Evolutionary conservation across 1,140 invertebrate species (phyloP), one percentile per base, ranked within the genome.

Genomic region (Eulimnadia texana): DNA sequence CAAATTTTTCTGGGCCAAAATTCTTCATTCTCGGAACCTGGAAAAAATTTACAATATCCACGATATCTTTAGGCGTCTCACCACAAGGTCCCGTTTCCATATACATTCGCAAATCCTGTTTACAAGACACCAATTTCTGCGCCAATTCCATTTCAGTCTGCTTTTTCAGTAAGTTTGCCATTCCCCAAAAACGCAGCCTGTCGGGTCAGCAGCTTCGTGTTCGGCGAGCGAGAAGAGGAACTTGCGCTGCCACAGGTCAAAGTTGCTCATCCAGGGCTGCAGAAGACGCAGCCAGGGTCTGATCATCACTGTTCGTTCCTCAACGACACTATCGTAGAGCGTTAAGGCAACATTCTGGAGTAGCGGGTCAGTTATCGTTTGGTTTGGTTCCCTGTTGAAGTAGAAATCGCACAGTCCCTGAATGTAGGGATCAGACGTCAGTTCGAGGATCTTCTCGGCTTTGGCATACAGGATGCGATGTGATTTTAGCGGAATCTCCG

Each of bases 231-330:
- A 22, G 3, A 57, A 19, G 22, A 57, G 55, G 11, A 57, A 33
- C 28, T 57, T 57, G 25, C 27, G 55, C 20, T 57, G 55, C 55
- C 55, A 57, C 2, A 57, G 28, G 1, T 27, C 24, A 3, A 57
- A 27, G 33, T 20, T 33, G 16, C 20, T 29, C 28, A 20, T 13
- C 3, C 22, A 20, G 2, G 27, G 28, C 19, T 57, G 55, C 22
- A 57, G 55, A 28, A 57, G 55, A 10, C 29, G 24, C 6, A 57
- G 28, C 55, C 55, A 57, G 13, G 55, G 55, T 29, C 29, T 57
- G 20, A 57, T 33, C 55, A 57, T 57, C 16, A 29, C 55, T 0
- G 55, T 57, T 27, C 33, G 27, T 10, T 57, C 55, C n/a, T 57
- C 33, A 9, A 57, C 55, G 29, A 57, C 55, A 13, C 25, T 27